phyloP scores from a whole-genome alignment of 2,113 vertebrate genomes.

The Gymnorhina tibicen region DNA sequence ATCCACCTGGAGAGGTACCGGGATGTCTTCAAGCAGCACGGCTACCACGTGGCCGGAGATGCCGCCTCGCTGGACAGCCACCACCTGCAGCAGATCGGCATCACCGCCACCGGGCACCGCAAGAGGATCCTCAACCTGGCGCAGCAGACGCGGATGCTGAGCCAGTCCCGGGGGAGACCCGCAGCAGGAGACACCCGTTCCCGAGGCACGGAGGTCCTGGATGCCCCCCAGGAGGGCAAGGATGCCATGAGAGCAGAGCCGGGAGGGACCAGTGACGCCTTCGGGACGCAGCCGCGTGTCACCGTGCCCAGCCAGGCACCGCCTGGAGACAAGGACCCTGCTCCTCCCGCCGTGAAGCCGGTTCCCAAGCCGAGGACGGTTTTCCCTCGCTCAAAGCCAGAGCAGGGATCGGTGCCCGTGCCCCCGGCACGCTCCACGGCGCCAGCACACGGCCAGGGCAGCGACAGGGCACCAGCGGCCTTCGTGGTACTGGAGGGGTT shows the following conservation, averaged over 20 bases:
- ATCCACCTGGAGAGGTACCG: conserved; percentile 91
- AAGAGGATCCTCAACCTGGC: conserved; percentile 88
- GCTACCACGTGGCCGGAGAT: conserved; percentile 79
- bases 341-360: conserved; percentile 65
- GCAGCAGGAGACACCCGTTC: not conserved
- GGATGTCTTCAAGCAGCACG: conserved; percentile 80
- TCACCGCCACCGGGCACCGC: conserved; percentile 91
- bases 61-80: conserved; percentile 75
- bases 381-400: conserved; percentile 74
- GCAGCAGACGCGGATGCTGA: conserved; percentile 36
- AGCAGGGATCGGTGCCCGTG: not conserved
- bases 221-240: not conserved
- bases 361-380: conserved; percentile 92
- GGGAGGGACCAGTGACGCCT: not conserved
- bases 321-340: not conserved
- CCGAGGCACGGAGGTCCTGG: not conserved
- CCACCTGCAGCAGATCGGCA: conserved; percentile 81
- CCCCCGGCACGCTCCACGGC: not conserved
- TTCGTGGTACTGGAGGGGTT: conserved; percentile 68
- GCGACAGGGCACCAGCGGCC: conserved; percentile 32
- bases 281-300: not conserved
- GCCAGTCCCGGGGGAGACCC: not conserved
- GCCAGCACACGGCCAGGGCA: not conserved
- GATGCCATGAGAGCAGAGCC: not conserved
- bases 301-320: not conserved